Conservation (phyloP, 2,888 invertebrate genomes). For the Oscheius sp. region DNA sequence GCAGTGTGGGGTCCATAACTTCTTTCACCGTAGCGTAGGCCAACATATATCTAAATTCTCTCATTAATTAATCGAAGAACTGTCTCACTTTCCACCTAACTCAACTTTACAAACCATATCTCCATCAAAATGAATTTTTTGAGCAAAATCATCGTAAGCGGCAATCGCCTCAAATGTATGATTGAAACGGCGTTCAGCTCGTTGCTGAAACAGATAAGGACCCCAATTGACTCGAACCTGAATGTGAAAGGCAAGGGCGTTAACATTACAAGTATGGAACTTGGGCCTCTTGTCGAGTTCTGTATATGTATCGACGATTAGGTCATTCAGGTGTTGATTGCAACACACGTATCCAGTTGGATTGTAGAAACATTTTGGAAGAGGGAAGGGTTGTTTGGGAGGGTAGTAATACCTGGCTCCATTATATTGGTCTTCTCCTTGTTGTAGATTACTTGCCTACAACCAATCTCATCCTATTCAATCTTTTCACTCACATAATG, state of each 20-base stretch:
- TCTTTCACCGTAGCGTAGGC: slow-evolving; percentile 15
- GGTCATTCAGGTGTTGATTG: slow-evolving; percentile 54
- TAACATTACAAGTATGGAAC: slow-evolving; percentile 53
- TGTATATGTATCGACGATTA: slow-evolving; percentile 54
- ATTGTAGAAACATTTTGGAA: slow-evolving; percentile 61
- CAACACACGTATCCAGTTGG: slow-evolving; percentile 61
- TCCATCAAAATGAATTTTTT: slow-evolving; percentile 56
- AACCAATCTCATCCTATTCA: not conserved
- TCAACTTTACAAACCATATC: slow-evolving; percentile 59
- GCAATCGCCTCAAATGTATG: slow-evolving; percentile 55
- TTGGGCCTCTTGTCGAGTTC: slow-evolving; percentile 37
- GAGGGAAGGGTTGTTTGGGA: slow-evolving; percentile 42
- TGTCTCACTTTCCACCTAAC: slow-evolving; percentile 39
- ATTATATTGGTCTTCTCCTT: slow-evolving; percentile 1
- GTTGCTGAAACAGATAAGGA: slow-evolving; percentile 25
- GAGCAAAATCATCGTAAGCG: slow-evolving; percentile 55
- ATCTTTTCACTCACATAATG: not conserved
- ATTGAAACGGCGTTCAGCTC: slow-evolving; percentile 45
- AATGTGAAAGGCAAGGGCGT: slow-evolving; percentile 42
- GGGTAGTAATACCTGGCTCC: slow-evolving; percentile 25
- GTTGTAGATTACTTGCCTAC: not conserved
- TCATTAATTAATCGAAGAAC: not conserved
- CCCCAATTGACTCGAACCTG: slow-evolving; percentile 28
- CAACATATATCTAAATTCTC: slow-evolving; percentile 2
- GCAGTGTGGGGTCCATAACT: not conserved